These are phyloP conservation scores for Callaeas wilsoni DNA, from an alignment of 2,113 vertebrate genomes.

Conservation along the genomic window DNA sequence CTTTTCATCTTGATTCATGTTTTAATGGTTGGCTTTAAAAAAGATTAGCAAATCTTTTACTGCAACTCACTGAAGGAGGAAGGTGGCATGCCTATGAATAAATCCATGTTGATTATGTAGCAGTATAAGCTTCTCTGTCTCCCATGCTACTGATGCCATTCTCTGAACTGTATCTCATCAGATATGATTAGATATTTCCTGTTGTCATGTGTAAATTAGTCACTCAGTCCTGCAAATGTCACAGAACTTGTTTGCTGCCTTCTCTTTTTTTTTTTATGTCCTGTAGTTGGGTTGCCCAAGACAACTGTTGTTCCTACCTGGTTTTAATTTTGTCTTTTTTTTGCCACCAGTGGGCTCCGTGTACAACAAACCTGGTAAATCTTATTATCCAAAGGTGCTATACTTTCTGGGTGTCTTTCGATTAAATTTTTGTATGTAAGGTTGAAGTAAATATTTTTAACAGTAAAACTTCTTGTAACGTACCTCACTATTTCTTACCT, in stretches of 20 bases:
- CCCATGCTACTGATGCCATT: not conserved
- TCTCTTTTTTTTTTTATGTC: not conserved
- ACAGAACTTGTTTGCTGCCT: not conserved
- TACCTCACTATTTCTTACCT: not conserved
- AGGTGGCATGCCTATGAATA: not conserved
- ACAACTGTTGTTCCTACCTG: not conserved
- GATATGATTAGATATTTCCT: slow-evolving; percentile 17
- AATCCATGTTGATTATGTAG: not conserved
- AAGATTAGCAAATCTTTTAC: not conserved
- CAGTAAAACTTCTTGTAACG: not conserved
- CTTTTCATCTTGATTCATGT: not conserved
- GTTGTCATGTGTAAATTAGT: slow-evolving; percentile 21
- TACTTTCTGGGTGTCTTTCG: not conserved
- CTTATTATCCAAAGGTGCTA: not conserved
- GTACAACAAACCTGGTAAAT: not conserved
- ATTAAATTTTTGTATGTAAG: not conserved
- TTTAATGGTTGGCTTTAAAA: not conserved
- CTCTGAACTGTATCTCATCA: not conserved
- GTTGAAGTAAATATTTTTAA: not conserved
- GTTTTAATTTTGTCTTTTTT: not conserved
- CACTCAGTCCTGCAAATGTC: not conserved
- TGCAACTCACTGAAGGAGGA: not conserved
- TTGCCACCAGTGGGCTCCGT: not conserved
- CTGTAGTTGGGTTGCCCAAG: not conserved
- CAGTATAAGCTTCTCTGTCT: not conserved